Conservation (phyloP, 2,888 invertebrate genomes). For the Lasiommata megera region DNA sequence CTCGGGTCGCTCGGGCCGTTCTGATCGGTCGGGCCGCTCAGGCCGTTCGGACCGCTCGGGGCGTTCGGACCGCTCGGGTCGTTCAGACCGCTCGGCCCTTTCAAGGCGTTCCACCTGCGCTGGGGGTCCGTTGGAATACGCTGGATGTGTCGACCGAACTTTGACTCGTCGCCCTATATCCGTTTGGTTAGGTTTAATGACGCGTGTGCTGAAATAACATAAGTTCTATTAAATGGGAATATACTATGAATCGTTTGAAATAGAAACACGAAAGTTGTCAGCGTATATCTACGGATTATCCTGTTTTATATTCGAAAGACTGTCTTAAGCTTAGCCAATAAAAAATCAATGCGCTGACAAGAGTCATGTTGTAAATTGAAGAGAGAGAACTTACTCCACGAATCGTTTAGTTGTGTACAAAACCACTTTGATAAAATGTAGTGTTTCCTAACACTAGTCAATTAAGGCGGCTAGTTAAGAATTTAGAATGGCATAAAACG, state of each 20-base stretch:
- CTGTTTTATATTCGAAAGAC: background rate
- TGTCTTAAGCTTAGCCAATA: too few species aligned
- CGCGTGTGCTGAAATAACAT: slow-evolving; percentile 88
- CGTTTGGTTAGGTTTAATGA: slow-evolving; percentile 95
- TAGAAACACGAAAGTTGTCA: slow-evolving; percentile 2
- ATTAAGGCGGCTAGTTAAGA: too few species aligned
- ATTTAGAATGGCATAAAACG: too few species aligned
- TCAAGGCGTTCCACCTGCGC: slow-evolving; percentile 51
- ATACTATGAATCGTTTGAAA: background rate
- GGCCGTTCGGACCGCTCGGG: slow-evolving; percentile 52
- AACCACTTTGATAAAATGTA: too few species aligned
- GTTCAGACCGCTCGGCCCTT: slow-evolving; percentile 50
- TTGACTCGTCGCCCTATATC: slow-evolving; percentile 94
- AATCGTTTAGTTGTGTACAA: too few species aligned
- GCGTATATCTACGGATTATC: background rate
- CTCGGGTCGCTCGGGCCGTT: slow-evolving; percentile 38
- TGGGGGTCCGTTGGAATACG: slow-evolving; percentile 56
- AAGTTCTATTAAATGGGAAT: slow-evolving; percentile 4
- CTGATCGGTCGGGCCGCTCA: slow-evolving; percentile 44
- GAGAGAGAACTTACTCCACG: too few species aligned
- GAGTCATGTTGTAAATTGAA: too few species aligned
- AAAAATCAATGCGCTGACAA: too few species aligned
- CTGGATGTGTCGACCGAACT: slow-evolving; percentile 79
- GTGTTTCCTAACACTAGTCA: too few species aligned
- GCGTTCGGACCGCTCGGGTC: slow-evolving; percentile 46